Conservation (phyloP, 37 sponge, comb jelly and placozoan species). For the Crambe crambe region DNA sequence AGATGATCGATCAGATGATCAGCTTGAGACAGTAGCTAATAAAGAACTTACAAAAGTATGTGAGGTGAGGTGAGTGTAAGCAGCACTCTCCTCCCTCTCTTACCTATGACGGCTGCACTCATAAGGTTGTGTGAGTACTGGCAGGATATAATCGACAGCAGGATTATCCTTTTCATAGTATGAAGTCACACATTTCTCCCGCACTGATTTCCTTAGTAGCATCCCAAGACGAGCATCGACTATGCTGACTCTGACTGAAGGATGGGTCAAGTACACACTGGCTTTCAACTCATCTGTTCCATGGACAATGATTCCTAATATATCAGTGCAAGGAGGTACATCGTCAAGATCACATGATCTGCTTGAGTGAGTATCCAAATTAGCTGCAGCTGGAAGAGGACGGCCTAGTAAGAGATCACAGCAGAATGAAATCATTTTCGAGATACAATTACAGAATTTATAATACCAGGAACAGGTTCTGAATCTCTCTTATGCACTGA, state of each 20-base stretch:
- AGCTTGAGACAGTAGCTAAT: too few relatives aligned
- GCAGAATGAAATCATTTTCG: too few relatives aligned
- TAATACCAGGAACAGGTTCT: too few relatives aligned
- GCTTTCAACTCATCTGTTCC: slow-evolving; percentile 53
- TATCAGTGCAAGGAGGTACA: slow-evolving; percentile 3
- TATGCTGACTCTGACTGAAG: slow-evolving; percentile 69
- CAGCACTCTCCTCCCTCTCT: too few relatives aligned
- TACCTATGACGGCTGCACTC: slow-evolving; percentile 17
- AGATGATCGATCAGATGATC: too few relatives aligned
- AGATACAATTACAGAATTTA: too few relatives aligned
- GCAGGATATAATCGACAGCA: slow-evolving; percentile 79
- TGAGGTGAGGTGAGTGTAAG: too few relatives aligned
- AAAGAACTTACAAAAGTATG: too few relatives aligned
- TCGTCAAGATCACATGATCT: neutral
- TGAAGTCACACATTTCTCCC: slow-evolving; percentile 59
- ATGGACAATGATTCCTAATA: slow-evolving; percentile 62
- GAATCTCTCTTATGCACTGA: too few relatives aligned
- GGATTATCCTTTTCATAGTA: slow-evolving; percentile 80
- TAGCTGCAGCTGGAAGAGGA: neutral
- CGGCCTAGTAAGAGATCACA: neutral
- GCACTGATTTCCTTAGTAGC: slow-evolving; percentile 51
- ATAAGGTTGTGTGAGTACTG: slow-evolving; percentile 73
- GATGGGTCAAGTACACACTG: slow-evolving; percentile 52
- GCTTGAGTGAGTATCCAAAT: neutral
- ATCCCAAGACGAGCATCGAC: slow-evolving; percentile 32